Evolutionary conservation across 2,113 vertebrate genomes (phyloP).

Genomic region (Pipra filicauda): DNA sequence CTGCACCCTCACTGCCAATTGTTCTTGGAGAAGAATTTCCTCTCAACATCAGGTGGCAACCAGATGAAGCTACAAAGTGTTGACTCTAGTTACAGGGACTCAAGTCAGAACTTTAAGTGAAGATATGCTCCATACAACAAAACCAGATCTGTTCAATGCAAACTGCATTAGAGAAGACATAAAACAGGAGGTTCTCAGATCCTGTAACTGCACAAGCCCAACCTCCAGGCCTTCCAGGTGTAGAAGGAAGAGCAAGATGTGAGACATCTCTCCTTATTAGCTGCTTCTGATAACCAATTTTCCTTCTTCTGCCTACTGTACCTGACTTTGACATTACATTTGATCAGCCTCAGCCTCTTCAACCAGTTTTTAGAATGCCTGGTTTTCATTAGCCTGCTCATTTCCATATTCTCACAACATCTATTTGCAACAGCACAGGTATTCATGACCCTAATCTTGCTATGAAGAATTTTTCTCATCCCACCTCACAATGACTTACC

Average conservation of each 20-base stretch:
- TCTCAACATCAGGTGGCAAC: background rate
- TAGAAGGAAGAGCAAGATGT: background rate
- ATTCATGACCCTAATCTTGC: background rate
- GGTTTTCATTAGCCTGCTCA: background rate
- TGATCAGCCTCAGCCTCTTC: background rate
- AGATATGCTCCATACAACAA: background rate
- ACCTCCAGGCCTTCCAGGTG: background rate
- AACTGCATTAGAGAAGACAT: background rate
- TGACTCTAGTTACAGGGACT: background rate
- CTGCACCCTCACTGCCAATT: rapidly evolving
- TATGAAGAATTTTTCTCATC: background rate
- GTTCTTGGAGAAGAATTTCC: background rate
- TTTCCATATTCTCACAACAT: background rate
- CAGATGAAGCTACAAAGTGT: background rate
- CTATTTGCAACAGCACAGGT: background rate
- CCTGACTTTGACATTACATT: background rate
- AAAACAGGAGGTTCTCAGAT: background rate
- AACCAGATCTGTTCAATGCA: background rate
- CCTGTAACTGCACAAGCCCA: background rate
- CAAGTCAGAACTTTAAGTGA: background rate
- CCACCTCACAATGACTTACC: background rate
- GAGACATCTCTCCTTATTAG: background rate
- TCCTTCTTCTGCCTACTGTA: background rate
- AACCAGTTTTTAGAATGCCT: background rate
- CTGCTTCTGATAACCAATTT: background rate